Evolutionary conservation across 1,140 invertebrate genomes (phyloP).

Genomic region (Aricia agestis): DNA sequence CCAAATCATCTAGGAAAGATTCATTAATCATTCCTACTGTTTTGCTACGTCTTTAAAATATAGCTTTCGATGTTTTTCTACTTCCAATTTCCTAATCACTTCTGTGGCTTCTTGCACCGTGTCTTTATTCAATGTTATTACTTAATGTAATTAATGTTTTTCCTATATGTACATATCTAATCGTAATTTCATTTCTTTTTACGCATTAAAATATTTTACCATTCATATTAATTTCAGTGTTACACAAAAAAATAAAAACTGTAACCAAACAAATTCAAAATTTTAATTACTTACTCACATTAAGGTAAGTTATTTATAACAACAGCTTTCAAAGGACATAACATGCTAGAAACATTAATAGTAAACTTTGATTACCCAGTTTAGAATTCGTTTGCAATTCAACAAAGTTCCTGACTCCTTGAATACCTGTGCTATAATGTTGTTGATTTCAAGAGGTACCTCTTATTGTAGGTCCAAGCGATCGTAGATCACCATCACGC

Average conservation of each 20-base stretch:
- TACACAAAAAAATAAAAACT: background rate
- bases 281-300: too few relatives aligned
- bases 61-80: slow-evolving; percentile 23
- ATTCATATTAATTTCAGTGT: background rate
- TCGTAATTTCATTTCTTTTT: background rate
- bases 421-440: background rate
- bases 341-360: background rate
- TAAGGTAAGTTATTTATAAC: background rate
- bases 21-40: background rate
- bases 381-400: background rate
- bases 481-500: slow-evolving; percentile 94
- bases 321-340: background rate
- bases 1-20: background rate
- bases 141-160: background rate
- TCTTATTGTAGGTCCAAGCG: slow-evolving; percentile 85
- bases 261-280: background rate
- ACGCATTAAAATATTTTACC: background rate
- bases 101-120: slow-evolving; percentile 18
- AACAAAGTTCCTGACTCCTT: background rate
- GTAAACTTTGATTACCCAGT: background rate
- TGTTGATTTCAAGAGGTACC: background rate
- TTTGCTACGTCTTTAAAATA: slow-evolving; percentile 9
- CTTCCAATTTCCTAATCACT: slow-evolving; percentile 13
- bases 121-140: slow-evolving; percentile 14
- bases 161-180: background rate